A percentile compares a stretch with the other conserved stretches of the same genome.
Evolutionary conservation across 2,888 invertebrate genomes (phyloP).

Genomic region (Caenorhabditis imperialis): DNA sequence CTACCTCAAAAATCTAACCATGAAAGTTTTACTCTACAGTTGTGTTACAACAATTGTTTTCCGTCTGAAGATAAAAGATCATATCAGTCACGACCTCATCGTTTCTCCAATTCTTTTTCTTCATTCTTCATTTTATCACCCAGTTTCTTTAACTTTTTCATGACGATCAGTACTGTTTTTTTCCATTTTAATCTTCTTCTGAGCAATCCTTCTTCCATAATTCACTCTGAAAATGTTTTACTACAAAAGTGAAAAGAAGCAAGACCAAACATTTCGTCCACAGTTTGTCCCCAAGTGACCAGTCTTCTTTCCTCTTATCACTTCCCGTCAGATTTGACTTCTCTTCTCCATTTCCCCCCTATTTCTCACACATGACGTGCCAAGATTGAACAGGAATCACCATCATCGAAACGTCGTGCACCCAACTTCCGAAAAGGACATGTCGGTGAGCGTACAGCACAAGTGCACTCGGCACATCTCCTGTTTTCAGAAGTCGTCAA

Average conservation of each 20-base stretch:
- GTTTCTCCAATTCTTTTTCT: conserved; percentile 10
- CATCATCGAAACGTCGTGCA: conserved; percentile 1
- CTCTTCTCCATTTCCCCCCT: too few species aligned
- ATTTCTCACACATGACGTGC: conserved; percentile 21
- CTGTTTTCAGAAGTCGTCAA: conserved; percentile 16
- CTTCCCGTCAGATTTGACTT: too few species aligned
- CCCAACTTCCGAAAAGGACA: not conserved
- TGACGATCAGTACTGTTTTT: conserved; percentile 2
- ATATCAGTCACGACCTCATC: conserved; percentile 5
- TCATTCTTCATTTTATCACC: conserved; percentile 29
- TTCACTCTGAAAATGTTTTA: too few species aligned
- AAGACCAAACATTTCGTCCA: too few species aligned
- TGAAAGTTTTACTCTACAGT: too few species aligned
- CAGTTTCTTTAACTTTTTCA: conserved; percentile 8
- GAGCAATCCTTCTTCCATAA: too few species aligned
- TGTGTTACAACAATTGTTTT: too few species aligned
- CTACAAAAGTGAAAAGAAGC: too few species aligned
- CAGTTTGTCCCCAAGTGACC: too few species aligned
- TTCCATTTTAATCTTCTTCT: not conserved
- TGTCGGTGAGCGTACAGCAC: conserved; percentile 35
- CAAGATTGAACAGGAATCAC: conserved; percentile 2
- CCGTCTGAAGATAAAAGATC: conserved; percentile 25
- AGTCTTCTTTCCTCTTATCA: too few species aligned
- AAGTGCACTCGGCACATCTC: too few species aligned
- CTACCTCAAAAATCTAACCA: too few species aligned